Percentiles rank a stretch among this genome's conserved stretches.
These are phyloP conservation scores for Bos taurus DNA, from an alignment of 2,113 vertebrate species.

Conservation along the genomic window DNA sequence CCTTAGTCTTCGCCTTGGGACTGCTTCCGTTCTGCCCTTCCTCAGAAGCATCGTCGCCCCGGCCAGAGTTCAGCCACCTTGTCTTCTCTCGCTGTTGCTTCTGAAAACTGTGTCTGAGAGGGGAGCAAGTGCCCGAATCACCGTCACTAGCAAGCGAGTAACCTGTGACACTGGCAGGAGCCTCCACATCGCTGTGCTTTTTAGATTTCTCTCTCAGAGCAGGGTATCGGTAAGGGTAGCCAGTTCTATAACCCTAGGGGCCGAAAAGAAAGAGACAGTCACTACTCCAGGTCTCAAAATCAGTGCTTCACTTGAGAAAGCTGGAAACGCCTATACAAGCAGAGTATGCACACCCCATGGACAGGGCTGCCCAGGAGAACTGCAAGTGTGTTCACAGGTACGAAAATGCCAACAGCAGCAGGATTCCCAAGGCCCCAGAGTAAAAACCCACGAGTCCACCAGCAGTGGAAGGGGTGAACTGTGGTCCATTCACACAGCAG, in stretches of 20 bases:
- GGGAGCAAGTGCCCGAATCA: slow-evolving; percentile 95
- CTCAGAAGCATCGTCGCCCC: slow-evolving; percentile 92
- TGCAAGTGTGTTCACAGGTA: rapidly evolving
- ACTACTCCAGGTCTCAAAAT: neutral
- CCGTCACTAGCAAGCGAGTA: slow-evolving; percentile 94
- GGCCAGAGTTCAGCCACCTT: slow-evolving; percentile 94
- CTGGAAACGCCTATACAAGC: rapidly evolving
- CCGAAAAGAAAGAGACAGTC: slow-evolving; percentile 28
- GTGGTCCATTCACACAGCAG: rapidly evolving
- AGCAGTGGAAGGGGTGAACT: rapidly evolving
- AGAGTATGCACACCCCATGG: rapidly evolving
- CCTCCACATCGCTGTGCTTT: slow-evolving; percentile 96
- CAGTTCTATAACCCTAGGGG: slow-evolving; percentile 95
- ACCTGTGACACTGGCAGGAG: slow-evolving; percentile 89
- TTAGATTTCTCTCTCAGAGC: slow-evolving; percentile 96
- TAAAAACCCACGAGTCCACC: rapidly evolving
- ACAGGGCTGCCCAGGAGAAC: rapidly evolving
- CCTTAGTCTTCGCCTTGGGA: slow-evolving; percentile 99
- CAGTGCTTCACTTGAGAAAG: neutral
- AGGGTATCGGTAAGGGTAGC: slow-evolving; percentile 97
- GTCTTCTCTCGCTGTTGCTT: slow-evolving; percentile 99
- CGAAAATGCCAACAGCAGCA: rapidly evolving
- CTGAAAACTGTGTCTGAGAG: slow-evolving; percentile 99
- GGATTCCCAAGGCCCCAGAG: neutral
- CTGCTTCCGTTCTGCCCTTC: slow-evolving; percentile 95